Conservation (phyloP, 2,113 vertebrate genomes). For the Nothobranchius kuhntae region DNA sequence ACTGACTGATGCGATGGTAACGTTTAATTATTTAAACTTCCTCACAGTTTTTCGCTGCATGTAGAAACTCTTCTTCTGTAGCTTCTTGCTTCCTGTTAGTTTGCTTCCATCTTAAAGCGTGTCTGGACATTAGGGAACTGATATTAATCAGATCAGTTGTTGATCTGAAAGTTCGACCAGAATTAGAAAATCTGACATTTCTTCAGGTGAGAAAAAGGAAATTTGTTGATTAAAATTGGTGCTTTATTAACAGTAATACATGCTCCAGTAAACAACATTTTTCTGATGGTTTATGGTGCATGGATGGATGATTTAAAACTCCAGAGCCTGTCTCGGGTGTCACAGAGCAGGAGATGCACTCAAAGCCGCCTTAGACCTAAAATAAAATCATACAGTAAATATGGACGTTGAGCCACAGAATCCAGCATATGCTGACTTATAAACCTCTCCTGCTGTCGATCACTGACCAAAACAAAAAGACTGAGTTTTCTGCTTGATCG, state of each 20-base stretch:
- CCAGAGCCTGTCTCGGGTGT: neutral
- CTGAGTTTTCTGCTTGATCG: no score
- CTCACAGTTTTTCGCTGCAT: conserved; percentile 40
- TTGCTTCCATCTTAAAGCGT: conserved; percentile 25
- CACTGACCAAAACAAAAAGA: no score
- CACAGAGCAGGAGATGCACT: no score
- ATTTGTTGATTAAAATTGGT: no score
- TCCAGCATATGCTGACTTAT: no score
- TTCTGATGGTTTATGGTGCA: neutral
- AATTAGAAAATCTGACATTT: no score
- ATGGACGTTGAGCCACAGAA: no score
- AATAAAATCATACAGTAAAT: no score
- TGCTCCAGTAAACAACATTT: neutral
- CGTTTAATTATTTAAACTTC: conserved; percentile 55
- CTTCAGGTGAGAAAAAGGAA: no score
- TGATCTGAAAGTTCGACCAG: neutral
- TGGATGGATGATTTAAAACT: neutral
- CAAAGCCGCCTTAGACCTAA: no score
- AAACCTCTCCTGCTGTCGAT: no score
- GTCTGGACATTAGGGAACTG: conserved; percentile 8
- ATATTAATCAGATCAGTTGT: conserved; percentile 4
- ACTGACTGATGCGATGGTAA: conserved; percentile 73
- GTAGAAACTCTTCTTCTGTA: conserved; percentile 41
- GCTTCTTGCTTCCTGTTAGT: conserved; percentile 33
- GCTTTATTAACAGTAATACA: neutral